phyloP scores from a whole-genome alignment of 2,888 invertebrate genomes.

The Ceratothoa steindachneri region DNA sequence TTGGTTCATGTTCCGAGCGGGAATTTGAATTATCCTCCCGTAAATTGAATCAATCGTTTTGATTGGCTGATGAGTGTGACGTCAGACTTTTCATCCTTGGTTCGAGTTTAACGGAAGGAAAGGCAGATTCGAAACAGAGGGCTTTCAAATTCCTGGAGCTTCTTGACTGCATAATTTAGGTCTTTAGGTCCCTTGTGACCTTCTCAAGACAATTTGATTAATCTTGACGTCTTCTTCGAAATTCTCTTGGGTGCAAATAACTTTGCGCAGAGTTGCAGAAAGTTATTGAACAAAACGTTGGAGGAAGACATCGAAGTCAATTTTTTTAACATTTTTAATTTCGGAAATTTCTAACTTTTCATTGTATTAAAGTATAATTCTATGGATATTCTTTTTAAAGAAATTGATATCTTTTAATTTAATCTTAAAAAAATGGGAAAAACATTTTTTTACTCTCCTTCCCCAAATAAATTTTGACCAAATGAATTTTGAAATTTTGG shows the following conservation, averaged over 20 bases:
- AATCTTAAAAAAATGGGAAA: no score
- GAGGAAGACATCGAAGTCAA: no score
- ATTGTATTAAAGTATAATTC: no score
- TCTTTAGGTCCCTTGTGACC: background rate
- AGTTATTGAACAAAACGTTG: background rate
- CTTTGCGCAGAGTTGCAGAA: background rate
- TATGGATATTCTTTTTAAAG: no score
- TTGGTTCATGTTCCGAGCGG: background rate
- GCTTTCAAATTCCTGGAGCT: background rate
- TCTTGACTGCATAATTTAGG: constrained; percentile 8
- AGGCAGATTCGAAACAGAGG: constrained; percentile 4
- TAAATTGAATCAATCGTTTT: constrained; percentile 6
- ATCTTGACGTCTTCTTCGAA: constrained; percentile 5
- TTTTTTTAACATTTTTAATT: no score
- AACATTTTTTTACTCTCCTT: no score
- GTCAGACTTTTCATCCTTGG: background rate
- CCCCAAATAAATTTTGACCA: no score
- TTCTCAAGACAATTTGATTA: constrained; percentile 10
- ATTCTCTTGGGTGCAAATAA: background rate
- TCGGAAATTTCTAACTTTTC: no score
- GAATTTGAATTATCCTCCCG: background rate
- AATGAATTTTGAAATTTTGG: no score
- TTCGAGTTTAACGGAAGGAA: constrained; percentile 1
- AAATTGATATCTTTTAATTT: no score
- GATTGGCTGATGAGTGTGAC: constrained; percentile 3